Conservation (phyloP, 2,113 vertebrate species). For the Neotragus moschatus region DNA sequence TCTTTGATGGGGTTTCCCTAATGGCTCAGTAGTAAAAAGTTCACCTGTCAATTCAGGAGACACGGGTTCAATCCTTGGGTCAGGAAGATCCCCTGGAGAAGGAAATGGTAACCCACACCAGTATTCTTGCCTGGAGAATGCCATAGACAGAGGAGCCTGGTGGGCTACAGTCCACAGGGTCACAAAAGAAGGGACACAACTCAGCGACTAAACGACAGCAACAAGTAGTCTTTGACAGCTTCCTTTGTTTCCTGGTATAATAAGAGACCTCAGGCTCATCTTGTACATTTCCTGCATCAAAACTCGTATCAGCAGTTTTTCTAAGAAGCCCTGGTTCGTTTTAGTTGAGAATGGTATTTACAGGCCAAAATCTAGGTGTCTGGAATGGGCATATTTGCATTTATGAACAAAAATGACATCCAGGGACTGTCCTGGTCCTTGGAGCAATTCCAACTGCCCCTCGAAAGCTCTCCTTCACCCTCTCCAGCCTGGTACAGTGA, state of each 20-base stretch:
- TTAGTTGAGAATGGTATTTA: neutral
- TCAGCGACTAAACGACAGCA: neutral
- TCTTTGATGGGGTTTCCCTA: neutral
- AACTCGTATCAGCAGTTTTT: neutral
- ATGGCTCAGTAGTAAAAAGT: neutral
- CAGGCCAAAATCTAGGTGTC: neutral
- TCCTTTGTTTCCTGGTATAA: neutral
- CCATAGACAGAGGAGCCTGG: neutral
- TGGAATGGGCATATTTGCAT: neutral
- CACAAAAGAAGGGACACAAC: neutral
- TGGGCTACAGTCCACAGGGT: neutral
- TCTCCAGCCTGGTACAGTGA: neutral
- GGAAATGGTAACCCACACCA: neutral
- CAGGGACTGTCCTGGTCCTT: neutral
- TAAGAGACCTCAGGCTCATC: neutral
- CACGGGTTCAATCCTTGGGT: neutral
- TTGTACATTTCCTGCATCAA: neutral
- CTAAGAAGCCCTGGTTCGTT: neutral
- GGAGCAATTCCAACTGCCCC: neutral
- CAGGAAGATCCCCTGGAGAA: neutral
- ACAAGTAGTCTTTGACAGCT: neutral
- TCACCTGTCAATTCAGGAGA: neutral
- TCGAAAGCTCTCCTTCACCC: neutral
- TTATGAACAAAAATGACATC: neutral
- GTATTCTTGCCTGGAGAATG: neutral